Percentiles rank a stretch among this genome's conserved stretches.
These are phyloP conservation scores for Drosophila subquinaria DNA, from an alignment of 2,888 invertebrate genomes.

Conservation along the genomic window DNA sequence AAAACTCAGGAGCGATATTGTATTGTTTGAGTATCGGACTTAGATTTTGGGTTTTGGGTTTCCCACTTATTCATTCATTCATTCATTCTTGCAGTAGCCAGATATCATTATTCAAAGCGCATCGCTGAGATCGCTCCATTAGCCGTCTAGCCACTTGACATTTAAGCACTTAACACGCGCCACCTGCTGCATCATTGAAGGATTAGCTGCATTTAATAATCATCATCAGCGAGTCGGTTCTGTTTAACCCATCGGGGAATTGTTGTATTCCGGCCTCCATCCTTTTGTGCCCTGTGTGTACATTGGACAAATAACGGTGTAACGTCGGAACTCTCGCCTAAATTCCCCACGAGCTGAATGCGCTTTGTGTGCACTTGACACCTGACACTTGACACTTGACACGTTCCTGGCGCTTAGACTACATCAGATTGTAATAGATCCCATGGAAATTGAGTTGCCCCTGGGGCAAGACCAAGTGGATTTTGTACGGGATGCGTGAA, in stretches of 20 bases:
- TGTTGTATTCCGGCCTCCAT: slow-evolving; percentile 7
- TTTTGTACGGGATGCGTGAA: not conserved
- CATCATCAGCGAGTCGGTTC: slow-evolving; percentile 10
- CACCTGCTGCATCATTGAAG: slow-evolving; percentile 53
- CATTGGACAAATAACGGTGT: slow-evolving; percentile 45
- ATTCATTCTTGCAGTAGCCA: slow-evolving; percentile 43
- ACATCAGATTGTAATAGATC: slow-evolving; percentile 9
- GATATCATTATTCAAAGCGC: slow-evolving; percentile 63
- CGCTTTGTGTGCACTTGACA: slow-evolving; percentile 29
- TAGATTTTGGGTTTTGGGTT: slow-evolving; percentile 15
- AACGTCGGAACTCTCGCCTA: slow-evolving; percentile 8
- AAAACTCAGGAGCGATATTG: slow-evolving; percentile 44
- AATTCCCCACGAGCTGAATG: slow-evolving; percentile 41
- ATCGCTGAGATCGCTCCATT: slow-evolving; percentile 48
- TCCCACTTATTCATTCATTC: slow-evolving; percentile 30
- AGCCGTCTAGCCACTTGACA: slow-evolving; percentile 38
- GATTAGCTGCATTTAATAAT: slow-evolving; percentile 69
- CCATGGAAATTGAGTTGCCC: slow-evolving; percentile 13
- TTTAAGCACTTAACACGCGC: slow-evolving; percentile 43
- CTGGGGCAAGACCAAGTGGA: not conserved
- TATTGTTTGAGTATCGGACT: slow-evolving; percentile 30
- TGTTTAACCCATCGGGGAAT: slow-evolving; percentile 29
- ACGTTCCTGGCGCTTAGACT: slow-evolving; percentile 9
- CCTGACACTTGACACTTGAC: slow-evolving; percentile 21
- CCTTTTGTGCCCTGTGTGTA: slow-evolving; percentile 28